A percentile compares a stretch with the other conserved stretches of the same genome.
phyloP scores from a whole-genome alignment of 2,113 vertebrate genomes.

The Nycticebus coucang region DNA sequence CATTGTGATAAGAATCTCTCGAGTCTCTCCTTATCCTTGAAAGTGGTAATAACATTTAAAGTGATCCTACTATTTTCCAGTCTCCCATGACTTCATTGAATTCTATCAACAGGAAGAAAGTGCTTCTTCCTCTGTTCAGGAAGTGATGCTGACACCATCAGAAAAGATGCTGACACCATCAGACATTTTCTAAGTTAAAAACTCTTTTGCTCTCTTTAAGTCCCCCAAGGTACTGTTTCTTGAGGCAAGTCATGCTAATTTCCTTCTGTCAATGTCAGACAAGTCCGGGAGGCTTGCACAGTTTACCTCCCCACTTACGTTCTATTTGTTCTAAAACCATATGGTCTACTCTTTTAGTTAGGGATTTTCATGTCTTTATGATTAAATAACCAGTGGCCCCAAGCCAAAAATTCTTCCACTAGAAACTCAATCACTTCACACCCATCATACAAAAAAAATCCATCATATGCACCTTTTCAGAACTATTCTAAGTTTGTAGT shows the following conservation, averaged over 20 bases:
- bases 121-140: not conserved
- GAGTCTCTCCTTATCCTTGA: not conserved
- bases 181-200: not conserved
- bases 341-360: not conserved
- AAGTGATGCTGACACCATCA: not conserved
- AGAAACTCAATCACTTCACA: not conserved
- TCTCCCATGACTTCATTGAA: not conserved
- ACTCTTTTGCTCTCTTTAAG: not conserved
- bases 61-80: not conserved
- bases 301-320: not conserved
- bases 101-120: not conserved
- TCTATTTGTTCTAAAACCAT: not conserved
- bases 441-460: not conserved
- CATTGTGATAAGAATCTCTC: not conserved
- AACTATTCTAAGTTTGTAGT: not conserved
- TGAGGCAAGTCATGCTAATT: not conserved
- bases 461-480: not conserved
- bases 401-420: not conserved
- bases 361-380: not conserved
- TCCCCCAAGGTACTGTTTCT: not conserved
- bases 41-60: not conserved
- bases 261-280: not conserved
- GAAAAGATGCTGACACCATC: not conserved
- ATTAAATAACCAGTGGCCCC: not conserved
- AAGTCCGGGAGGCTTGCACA: not conserved